Evolutionary conservation across 1,140 invertebrate genomes (phyloP), one percentile per base, ranked within the genome.

Genomic region (Teleopsis dalmanni): DNA sequence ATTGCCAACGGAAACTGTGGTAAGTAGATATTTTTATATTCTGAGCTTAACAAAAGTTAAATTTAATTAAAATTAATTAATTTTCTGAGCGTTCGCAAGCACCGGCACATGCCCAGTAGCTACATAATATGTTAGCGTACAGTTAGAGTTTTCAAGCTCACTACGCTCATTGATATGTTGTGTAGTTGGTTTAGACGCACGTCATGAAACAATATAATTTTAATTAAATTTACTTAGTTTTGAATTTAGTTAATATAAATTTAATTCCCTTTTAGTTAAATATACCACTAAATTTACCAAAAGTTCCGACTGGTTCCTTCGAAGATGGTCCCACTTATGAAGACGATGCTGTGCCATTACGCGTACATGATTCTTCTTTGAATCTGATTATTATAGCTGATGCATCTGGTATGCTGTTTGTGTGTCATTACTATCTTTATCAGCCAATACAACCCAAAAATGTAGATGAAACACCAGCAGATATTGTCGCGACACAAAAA

Each of bases 381-480:
- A 86, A 90, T 74, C 73, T 90, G 8, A 80, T 85, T 55, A 85
- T 90, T 36, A 73, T 88, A 35, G 83, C 84, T 21, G 78, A 83
- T 60, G 78, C 79, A 50, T 71, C 73, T 7, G 87, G 87, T 46
- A 75, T 86, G 59, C 79, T 89, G 16, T 88, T 85, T 55, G 82
- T 91, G 36, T 89, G 87, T 57, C 87, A 90, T 72, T 85, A 91
- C 72, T 91, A 90, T 58, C 71, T 90, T 1, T 91, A 89, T 62
- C 83, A 88, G 67, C 81, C 82, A 45, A 73, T 77, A 41, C 76
- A 82, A 65, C 78, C 77, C 4, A 57, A 58, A 48, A 52, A 58
- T 27, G 51, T 51, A 7, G 57, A 60, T 22, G 55, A 57, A 26
- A 47, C 44, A 27, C 36, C 48, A 26, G 44, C 45, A 19, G 35